Conservation (phyloP, 1,140 invertebrate genomes). For the Drosophila rhopaloa region DNA sequence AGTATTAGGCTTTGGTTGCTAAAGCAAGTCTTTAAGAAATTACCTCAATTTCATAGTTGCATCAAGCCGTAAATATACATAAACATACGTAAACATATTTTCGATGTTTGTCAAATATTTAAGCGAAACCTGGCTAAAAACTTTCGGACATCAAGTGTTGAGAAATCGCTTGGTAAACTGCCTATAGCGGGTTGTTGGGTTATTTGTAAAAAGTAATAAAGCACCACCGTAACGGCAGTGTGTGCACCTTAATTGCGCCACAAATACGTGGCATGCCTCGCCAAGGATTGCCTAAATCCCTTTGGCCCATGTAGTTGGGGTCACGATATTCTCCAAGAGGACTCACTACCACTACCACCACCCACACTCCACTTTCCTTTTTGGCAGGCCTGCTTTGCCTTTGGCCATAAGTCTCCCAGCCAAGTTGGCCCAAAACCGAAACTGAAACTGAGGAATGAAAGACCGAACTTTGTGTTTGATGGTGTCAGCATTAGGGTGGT, state of each 20-base stretch:
- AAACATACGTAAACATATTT: too few species aligned
- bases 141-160: slow-evolving; percentile 3
- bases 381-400: slow-evolving; percentile 4
- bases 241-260: slow-evolving; percentile 61
- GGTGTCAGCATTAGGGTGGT: neutral
- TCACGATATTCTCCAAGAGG: slow-evolving; percentile 26
- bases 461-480: neutral
- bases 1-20: neutral
- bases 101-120: neutral
- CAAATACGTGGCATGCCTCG: slow-evolving; percentile 57
- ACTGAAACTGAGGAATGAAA: slow-evolving; percentile 5
- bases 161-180: slow-evolving; percentile 12
- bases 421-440: neutral
- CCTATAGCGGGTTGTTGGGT: slow-evolving; percentile 12
- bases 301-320: slow-evolving; percentile 24
- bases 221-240: neutral
- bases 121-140: neutral
- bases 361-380: neutral
- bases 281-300: slow-evolving; percentile 52
- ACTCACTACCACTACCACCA: neutral
- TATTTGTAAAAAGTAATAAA: slow-evolving; percentile 25
- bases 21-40: too few species aligned
- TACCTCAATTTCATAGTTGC: neutral
- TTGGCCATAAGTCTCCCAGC: slow-evolving; percentile 11
- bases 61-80: too few species aligned